A percentile compares a stretch with the other conserved stretches of the same genome.
Conservation (phyloP, 2,888 invertebrate species). For the Beris morrisii region DNA sequence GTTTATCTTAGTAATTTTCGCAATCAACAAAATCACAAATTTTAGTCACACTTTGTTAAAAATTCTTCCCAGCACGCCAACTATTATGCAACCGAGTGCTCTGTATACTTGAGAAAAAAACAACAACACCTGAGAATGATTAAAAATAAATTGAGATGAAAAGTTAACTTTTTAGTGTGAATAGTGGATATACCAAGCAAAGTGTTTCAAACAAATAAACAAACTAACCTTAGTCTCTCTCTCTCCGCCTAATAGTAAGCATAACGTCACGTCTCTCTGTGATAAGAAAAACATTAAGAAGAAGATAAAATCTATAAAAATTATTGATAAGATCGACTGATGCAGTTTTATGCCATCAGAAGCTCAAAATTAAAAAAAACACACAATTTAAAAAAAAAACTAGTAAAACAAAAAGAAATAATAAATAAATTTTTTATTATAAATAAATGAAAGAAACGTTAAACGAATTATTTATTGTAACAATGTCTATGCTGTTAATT, state of each 20-base stretch:
- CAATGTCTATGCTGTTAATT: too few species aligned
- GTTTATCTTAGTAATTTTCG: too few species aligned
- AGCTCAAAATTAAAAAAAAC: slow-evolving; percentile 18
- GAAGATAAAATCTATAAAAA: background rate
- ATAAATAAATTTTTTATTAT: background rate
- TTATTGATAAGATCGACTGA: slow-evolving; percentile 14
- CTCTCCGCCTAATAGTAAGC: slow-evolving; percentile 39
- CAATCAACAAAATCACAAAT: too few species aligned
- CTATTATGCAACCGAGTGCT: too few species aligned
- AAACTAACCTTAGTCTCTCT: slow-evolving; percentile 25
- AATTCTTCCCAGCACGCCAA: too few species aligned
- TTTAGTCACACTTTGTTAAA: too few species aligned
- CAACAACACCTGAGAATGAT: too few species aligned
- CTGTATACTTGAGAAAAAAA: too few species aligned
- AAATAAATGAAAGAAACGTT: background rate
- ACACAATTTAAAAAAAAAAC: slow-evolving; percentile 2
- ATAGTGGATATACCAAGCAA: background rate
- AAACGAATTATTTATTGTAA: slow-evolving; percentile 1
- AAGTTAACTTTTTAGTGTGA: background rate
- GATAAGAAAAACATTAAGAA: slow-evolving; percentile 42
- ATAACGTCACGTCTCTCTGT: slow-evolving; percentile 54
- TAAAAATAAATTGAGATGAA: too few species aligned
- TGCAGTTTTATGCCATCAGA: slow-evolving; percentile 33
- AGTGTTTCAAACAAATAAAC: background rate
- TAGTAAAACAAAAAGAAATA: background rate